These are phyloP conservation scores for Slavum lentiscoides DNA, from an alignment of 2,888 invertebrate species.

Conservation along the genomic window DNA sequence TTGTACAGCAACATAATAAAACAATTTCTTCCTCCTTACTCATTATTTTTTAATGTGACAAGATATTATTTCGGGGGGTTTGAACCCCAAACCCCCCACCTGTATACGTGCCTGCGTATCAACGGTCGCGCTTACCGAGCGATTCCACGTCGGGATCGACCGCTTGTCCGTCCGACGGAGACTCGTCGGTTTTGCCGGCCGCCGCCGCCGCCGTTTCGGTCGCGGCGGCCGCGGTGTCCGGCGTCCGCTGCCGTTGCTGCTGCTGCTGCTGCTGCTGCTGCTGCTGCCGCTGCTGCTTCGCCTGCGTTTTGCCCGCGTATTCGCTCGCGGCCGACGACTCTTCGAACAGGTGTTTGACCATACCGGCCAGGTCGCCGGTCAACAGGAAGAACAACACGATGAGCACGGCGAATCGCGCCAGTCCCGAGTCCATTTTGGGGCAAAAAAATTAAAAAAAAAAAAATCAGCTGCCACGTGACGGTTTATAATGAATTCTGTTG, in stretches of 20 bases:
- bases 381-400: constrained; percentile 64
- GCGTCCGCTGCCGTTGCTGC: constrained; percentile 56
- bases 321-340: constrained; percentile 57
- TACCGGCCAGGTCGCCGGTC: constrained; percentile 64
- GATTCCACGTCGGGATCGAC: constrained; percentile 14
- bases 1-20: too few relatives aligned
- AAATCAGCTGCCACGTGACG: too few relatives aligned
- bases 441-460: too few relatives aligned
- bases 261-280: constrained; percentile 55
- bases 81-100: too few relatives aligned
- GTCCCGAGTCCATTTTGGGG: constrained; percentile 57
- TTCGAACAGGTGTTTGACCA: constrained; percentile 63
- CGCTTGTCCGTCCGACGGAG: background rate
- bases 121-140: constrained; percentile 26
- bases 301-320: constrained; percentile 54
- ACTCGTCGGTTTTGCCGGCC: background rate
- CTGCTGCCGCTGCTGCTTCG: constrained; percentile 34
- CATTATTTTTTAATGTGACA: too few relatives aligned
- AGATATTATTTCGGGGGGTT: too few relatives aligned
- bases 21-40: too few relatives aligned
- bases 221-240: constrained; percentile 59
- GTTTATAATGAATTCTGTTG: too few relatives aligned
- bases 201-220: background rate
- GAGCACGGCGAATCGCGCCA: constrained; percentile 63
- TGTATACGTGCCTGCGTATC: too few relatives aligned